A percentile compares a stretch with the other conserved stretches of the same genome.
Conservation (phyloP, 2,797 vertebrate species). For the Antennarius maculatus region DNA sequence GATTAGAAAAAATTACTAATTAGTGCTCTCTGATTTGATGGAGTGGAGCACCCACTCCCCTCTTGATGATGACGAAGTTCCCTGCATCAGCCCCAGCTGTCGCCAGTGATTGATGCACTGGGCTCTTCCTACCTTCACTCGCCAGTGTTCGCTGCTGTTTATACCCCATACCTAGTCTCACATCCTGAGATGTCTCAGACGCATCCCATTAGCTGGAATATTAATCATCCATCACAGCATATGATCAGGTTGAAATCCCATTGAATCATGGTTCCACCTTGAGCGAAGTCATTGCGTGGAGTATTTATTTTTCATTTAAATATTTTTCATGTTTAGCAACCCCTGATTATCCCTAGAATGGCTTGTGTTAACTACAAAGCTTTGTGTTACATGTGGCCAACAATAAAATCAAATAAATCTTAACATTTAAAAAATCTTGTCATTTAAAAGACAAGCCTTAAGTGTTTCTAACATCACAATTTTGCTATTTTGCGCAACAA, state of each 20-base stretch:
- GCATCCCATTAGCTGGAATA: constrained; percentile 68
- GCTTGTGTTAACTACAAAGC: constrained; percentile 7
- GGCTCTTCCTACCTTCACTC: constrained; percentile 54
- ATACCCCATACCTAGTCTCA: constrained; percentile 50
- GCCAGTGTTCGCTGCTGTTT: constrained; percentile 44
- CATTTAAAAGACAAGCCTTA: constrained; percentile 9
- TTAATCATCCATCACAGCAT: constrained; percentile 72
- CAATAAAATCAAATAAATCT: not conserved
- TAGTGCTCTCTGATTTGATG: constrained; percentile 49
- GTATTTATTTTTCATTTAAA: constrained; percentile 19
- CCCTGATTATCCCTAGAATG: constrained; percentile 24
- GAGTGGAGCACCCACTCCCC: constrained; percentile 50
- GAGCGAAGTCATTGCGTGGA: not conserved
- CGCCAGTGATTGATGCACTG: constrained; percentile 80
- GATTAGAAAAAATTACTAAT: constrained; percentile 51
- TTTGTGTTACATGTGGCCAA: not conserved
- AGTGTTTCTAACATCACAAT: constrained; percentile 24
- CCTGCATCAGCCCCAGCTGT: constrained; percentile 67
- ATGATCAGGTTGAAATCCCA: constrained; percentile 57
- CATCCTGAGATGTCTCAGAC: constrained; percentile 52
- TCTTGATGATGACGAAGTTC: constrained; percentile 59
- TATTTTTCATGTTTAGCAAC: constrained; percentile 13
- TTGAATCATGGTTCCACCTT: constrained; percentile 2
- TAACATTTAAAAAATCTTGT: constrained; percentile 8
- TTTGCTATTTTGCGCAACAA: constrained; percentile 8